A percentile compares a stretch with the other conserved stretches of the same genome.
Conservation (phyloP, 1,140 invertebrate genomes). For the Drosophila albomicans region DNA sequence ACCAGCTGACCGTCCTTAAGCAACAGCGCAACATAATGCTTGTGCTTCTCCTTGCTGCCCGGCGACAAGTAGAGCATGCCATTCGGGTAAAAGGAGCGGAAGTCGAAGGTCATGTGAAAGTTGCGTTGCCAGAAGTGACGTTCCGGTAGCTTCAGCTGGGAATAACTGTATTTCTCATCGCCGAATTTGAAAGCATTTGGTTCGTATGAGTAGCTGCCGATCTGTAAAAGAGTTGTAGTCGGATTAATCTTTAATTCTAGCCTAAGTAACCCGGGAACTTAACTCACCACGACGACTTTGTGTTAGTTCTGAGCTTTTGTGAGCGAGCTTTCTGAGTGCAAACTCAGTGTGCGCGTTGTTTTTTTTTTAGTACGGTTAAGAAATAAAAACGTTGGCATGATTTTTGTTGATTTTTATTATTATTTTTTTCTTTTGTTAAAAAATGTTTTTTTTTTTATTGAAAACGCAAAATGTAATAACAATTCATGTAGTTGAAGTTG, state of each 20-base stretch:
- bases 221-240: conserved; percentile 84
- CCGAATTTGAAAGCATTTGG: conserved; percentile 94
- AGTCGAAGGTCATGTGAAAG: conserved; percentile 92
- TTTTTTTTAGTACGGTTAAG: conserved; percentile 58
- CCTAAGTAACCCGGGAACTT: conserved; percentile 42
- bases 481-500: conserved; percentile 60
- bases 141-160: conserved; percentile 88
- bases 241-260: conserved; percentile 36
- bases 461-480: conserved; percentile 65
- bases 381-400: conserved; percentile 68
- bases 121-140: conserved; percentile 89
- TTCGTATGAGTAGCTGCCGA: conserved; percentile 91
- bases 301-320: conserved; percentile 79
- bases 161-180: conserved; percentile 91
- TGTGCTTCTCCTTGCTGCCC: conserved; percentile 88
- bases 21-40: conserved; percentile 90
- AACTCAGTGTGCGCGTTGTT: conserved; percentile 42
- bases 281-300: conserved; percentile 82
- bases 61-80: conserved; percentile 92
- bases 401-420: conserved; percentile 33
- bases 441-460: conserved; percentile 63
- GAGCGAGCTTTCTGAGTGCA: conserved; percentile 41
- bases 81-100: conserved; percentile 94
- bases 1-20: conserved; percentile 90
- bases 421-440: conserved; percentile 56